These are phyloP conservation scores for Melinopterus prodromus DNA, from an alignment of 2,888 invertebrate genomes.

Conservation along the genomic window DNA sequence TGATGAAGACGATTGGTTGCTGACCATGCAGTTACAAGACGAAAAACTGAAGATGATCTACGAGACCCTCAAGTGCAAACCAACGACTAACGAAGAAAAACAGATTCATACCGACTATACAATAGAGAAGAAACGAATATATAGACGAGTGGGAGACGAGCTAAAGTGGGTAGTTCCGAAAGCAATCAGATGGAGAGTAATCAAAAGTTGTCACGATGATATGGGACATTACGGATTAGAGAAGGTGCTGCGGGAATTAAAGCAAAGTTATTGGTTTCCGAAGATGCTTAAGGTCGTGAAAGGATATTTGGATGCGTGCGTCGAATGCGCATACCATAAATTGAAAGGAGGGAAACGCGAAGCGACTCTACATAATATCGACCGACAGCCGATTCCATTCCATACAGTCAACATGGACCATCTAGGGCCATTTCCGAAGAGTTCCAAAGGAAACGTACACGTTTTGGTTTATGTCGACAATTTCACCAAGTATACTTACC, in stretches of 20 bases:
- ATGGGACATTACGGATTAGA: constrained; percentile 51
- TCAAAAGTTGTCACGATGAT: constrained; percentile 51
- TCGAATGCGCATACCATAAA: constrained; percentile 50
- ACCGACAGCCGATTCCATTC: constrained; percentile 53
- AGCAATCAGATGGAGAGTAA: constrained; percentile 47
- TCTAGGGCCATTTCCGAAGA: constrained; percentile 54
- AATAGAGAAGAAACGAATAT: constrained; percentile 5
- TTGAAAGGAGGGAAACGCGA: constrained; percentile 41
- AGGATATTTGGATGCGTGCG: constrained; percentile 48
- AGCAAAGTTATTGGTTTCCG: constrained; percentile 47
- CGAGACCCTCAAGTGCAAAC: background rate
- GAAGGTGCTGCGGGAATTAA: constrained; percentile 46
- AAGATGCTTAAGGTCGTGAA: constrained; percentile 46
- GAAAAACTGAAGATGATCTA: background rate
- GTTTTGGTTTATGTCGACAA: constrained; percentile 52
- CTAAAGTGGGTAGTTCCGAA: constrained; percentile 49
- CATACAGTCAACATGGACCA: constrained; percentile 57
- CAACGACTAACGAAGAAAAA: background rate
- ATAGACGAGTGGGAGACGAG: background rate
- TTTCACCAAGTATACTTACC: constrained; percentile 42
- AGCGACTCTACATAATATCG: constrained; percentile 50
- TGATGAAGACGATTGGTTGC: constrained; percentile 26
- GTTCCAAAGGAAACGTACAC: constrained; percentile 48
- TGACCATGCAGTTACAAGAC: constrained; percentile 19
- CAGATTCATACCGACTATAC: background rate